Base-by-base conservation (phyloP, 2,888 invertebrate species). In the Aleiodes testaceus region DNA sequence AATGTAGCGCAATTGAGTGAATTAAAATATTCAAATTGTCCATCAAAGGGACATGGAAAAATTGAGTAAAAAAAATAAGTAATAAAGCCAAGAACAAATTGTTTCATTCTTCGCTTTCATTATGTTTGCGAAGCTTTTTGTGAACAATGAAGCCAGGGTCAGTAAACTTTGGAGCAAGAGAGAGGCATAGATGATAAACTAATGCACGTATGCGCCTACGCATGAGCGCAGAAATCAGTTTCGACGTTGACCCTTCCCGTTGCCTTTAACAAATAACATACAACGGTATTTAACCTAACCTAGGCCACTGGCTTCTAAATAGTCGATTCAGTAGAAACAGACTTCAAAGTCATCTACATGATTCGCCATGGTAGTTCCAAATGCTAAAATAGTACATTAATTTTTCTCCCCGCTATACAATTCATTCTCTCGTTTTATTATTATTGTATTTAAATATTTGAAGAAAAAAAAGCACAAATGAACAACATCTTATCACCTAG, bases 201-300 rank as follows among this genome's bases (percentile, higher is more conserved):
- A 64, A 64, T 69, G 52, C 63, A 69, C 52, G 63, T 64, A 69
- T 69, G 63, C 69, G 69, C 69, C 64, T 61, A 69, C 64, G 69
- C 69, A 64, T 69, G 64, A 64, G 50, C 45, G 63, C 50, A 69
- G 52, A 61, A 69, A 67, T 67, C 45, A 69, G 64, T 64, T 18
- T 36, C 49, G 63, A 45, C 45, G 61, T 61, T 63, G 45, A 63
- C 45, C 63, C 44, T 63, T 20, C 12, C 20, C 26, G 7, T 36
- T 36, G 36, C 36, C 36, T 22, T 63, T 45, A 20, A 45, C 45
- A 63, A 45, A 45, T 45, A 63, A 63, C 22, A 22, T 63, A 63
- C 45, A 22, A 63, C 63, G 12, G 11, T 16, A 42, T n/a, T 66
- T 52, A 66, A 20, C 42, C 45, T 42, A 55, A 42, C 67, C 67